Evolutionary conservation across 1,140 invertebrate genomes (phyloP).

Genomic region (Anadara kagoshimensis): DNA sequence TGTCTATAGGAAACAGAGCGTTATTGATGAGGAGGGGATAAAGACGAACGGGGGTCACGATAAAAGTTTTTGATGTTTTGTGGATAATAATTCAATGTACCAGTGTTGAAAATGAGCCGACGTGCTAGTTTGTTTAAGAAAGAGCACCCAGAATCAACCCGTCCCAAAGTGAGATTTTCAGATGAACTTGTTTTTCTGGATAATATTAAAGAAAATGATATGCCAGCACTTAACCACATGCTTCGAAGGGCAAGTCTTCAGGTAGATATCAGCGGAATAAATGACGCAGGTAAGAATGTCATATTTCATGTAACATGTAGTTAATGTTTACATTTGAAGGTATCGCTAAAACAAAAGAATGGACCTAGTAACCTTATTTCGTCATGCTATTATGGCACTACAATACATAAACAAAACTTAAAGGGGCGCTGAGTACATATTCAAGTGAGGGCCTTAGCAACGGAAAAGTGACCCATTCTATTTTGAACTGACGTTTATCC

Average conservation of each 20-base stretch:
- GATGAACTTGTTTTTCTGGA: conserved; percentile 73
- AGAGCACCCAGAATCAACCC: conserved; percentile 65
- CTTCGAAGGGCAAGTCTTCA: conserved; percentile 68
- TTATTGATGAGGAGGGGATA: too few species aligned
- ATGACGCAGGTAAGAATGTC: conserved; percentile 63
- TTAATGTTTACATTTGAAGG: not conserved
- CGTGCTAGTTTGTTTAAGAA: conserved; percentile 68
- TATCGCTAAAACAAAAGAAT: not conserved
- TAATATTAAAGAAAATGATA: conserved; percentile 72
- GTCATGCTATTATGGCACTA: too few species aligned
- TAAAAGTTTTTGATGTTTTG: too few species aligned
- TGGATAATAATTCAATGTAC: too few species aligned
- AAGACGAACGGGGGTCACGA: too few species aligned
- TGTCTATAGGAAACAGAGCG: too few species aligned
- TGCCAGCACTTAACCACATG: conserved; percentile 66
- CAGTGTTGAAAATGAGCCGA: conserved; percentile 62
- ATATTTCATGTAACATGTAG: not conserved
- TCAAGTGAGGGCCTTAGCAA: too few species aligned
- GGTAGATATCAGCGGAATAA: conserved; percentile 70
- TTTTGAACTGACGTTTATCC: too few species aligned
- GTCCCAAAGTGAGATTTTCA: conserved; percentile 66
- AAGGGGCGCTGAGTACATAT: too few species aligned
- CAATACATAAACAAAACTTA: too few species aligned
- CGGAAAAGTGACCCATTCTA: too few species aligned
- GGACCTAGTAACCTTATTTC: conserved; percentile 10